These are phyloP conservation scores for Eupristina koningsbergeri DNA, from an alignment of 1,140 invertebrate species.

Conservation along the genomic window DNA sequence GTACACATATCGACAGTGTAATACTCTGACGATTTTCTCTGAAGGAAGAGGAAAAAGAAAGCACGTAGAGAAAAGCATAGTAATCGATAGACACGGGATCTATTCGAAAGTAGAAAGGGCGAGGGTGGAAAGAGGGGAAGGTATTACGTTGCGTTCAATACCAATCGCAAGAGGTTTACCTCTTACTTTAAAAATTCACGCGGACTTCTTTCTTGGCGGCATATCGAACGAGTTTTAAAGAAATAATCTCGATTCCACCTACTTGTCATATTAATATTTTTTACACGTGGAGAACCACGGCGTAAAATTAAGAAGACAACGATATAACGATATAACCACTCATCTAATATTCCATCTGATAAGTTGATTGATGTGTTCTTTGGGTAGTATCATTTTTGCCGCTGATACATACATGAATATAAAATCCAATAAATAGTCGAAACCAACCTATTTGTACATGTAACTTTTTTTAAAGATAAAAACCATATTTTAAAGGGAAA, in stretches of 20 bases:
- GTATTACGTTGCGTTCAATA: constrained; percentile 21
- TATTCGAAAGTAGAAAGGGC: constrained; percentile 9
- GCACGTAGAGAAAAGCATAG: background rate
- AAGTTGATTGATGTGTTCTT: constrained; percentile 18
- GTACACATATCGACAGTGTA: constrained; percentile 31
- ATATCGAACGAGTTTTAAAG: background rate
- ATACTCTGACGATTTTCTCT: constrained; percentile 25
- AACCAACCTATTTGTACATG: background rate
- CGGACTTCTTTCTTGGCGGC: background rate
- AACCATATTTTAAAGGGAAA: too few relatives aligned
- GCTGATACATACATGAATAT: background rate
- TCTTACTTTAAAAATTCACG: constrained; percentile 34
- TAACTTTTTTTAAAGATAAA: too few relatives aligned
- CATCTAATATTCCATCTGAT: constrained; percentile 33
- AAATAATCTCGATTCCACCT: constrained; percentile 16
- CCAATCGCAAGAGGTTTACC: constrained; percentile 21
- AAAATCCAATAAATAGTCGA: background rate
- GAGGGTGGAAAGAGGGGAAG: background rate
- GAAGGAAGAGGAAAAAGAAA: background rate
- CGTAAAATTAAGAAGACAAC: constrained; percentile 31
- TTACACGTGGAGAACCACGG: background rate
- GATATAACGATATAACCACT: constrained; percentile 21
- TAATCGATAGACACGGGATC: constrained; percentile 20
- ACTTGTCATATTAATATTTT: constrained; percentile 30
- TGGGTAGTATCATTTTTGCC: background rate